Percentiles rank a stretch among this genome's conserved stretches.
Conservation (phyloP, 2,113 vertebrate genomes). For the Lagopus muta region DNA sequence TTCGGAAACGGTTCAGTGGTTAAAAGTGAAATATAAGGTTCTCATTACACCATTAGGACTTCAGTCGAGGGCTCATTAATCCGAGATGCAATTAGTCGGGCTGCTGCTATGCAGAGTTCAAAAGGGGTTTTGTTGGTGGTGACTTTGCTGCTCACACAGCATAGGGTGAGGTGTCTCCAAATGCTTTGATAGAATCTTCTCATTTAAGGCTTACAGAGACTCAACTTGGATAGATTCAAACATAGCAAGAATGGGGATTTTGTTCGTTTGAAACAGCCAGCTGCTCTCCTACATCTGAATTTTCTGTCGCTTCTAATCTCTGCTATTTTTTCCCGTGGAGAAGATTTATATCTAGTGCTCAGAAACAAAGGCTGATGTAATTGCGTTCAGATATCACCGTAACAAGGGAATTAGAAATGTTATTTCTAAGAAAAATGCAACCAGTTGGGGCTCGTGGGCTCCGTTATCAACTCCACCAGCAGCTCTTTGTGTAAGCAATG, state of each 20-base stretch:
- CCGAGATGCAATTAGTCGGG: constrained; percentile 24
- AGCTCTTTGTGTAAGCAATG: background rate
- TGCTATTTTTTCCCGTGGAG: background rate
- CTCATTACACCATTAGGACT: constrained; percentile 42
- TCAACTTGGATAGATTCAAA: background rate
- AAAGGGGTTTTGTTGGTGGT: background rate
- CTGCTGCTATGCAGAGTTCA: background rate
- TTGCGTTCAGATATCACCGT: background rate
- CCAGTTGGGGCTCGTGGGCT: background rate
- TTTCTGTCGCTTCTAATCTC: background rate
- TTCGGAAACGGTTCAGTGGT: background rate
- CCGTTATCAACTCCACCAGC: background rate
- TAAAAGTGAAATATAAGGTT: background rate
- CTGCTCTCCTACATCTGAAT: background rate
- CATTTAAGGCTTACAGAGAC: background rate
- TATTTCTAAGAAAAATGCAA: background rate
- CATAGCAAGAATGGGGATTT: accelerated
- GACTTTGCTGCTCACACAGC: background rate
- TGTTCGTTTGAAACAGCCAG: background rate
- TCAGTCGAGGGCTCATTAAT: constrained; percentile 2
- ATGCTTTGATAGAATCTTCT: background rate
- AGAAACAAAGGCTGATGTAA: background rate
- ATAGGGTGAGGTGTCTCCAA: background rate
- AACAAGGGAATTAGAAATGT: background rate
- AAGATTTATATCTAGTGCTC: background rate